A percentile compares a stretch with the other conserved stretches of the same genome.
Conservation (phyloP, 2,888 invertebrate species). For the Drosophila antonietae region DNA sequence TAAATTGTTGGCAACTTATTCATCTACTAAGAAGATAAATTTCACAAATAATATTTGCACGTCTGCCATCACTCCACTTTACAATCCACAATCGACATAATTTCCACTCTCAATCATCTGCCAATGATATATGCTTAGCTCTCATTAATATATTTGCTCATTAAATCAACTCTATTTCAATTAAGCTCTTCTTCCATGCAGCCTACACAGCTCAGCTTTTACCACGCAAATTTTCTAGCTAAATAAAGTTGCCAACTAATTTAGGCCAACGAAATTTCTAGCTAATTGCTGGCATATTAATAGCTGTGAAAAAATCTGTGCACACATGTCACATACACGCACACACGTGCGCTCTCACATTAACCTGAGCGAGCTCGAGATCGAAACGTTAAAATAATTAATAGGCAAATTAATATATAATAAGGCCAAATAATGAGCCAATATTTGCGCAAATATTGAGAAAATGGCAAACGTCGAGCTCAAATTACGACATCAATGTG, state of each 20-base stretch:
- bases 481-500: slow-evolving; percentile 55
- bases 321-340: slow-evolving; percentile 44
- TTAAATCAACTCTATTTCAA: background rate
- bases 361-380: slow-evolving; percentile 18
- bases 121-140: background rate
- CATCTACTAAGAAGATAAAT: too few relatives aligned
- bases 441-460: slow-evolving; percentile 68
- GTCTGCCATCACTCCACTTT: too few relatives aligned
- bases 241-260: slow-evolving; percentile 20
- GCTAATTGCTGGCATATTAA: slow-evolving; percentile 52
- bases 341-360: slow-evolving; percentile 15
- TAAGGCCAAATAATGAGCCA: slow-evolving; percentile 71
- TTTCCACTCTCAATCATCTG: background rate
- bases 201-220: background rate
- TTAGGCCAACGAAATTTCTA: slow-evolving; percentile 27
- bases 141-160: background rate
- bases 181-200: background rate
- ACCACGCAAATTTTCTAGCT: background rate
- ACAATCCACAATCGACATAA: background rate
- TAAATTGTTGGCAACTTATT: too few relatives aligned
- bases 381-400: slow-evolving; percentile 60
- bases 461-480: slow-evolving; percentile 44
- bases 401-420: slow-evolving; percentile 74
- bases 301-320: slow-evolving; percentile 22
- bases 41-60: too few relatives aligned